Percentiles rank a stretch among this genome's conserved stretches.
phyloP scores from a whole-genome alignment of 1,140 invertebrate genomes.

The Anastrepha ludens region DNA sequence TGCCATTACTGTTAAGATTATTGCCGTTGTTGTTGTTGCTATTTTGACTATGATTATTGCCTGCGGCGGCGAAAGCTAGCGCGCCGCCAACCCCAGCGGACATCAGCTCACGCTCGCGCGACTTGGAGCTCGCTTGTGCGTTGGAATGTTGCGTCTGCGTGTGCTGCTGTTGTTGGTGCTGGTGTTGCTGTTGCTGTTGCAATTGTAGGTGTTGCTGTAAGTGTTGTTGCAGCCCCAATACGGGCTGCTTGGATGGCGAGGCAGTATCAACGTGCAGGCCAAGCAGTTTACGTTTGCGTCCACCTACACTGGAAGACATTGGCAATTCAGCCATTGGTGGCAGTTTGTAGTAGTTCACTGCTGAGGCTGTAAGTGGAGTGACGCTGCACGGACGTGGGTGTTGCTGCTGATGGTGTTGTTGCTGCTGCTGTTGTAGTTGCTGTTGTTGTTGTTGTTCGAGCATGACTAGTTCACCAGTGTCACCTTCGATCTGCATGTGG shows the following conservation, averaged over 20 bases:
- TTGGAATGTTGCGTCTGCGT: constrained; percentile 57
- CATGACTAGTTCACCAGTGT: constrained; percentile 64
- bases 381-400: constrained; percentile 43
- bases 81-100: constrained; percentile 30
- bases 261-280: background rate
- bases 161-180: constrained; percentile 55
- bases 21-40: constrained; percentile 32
- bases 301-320: constrained; percentile 45
- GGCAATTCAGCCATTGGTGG: constrained; percentile 44
- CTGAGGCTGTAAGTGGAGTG: constrained; percentile 8
- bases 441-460: constrained; percentile 63
- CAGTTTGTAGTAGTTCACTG: background rate
- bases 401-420: constrained; percentile 50
- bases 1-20: background rate
- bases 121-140: constrained; percentile 43
- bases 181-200: constrained; percentile 18
- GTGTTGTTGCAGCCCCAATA: constrained; percentile 51
- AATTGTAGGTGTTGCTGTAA: constrained; percentile 46
- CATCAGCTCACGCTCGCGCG: constrained; percentile 56
- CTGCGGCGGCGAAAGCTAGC: constrained; percentile 30
- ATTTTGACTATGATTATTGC: constrained; percentile 57
- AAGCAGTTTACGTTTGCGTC: constrained; percentile 53
- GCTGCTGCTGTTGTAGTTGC: constrained; percentile 67
- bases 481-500: constrained; percentile 66
- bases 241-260: background rate